Conservation (phyloP, 1,140 invertebrate genomes). For the Brachionus paranguensis region DNA sequence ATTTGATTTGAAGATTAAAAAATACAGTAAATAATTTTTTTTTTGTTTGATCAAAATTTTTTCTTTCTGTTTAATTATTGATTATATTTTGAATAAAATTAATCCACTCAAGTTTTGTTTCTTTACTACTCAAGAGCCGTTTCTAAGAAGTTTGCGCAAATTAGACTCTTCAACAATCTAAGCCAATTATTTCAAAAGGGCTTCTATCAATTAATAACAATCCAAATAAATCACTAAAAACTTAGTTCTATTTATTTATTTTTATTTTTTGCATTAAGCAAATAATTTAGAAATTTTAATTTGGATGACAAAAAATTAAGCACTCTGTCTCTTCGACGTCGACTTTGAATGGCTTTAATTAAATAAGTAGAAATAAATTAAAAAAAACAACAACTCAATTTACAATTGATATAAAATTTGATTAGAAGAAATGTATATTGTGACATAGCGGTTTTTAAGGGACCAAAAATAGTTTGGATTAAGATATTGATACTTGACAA, state of each 20-base stretch:
- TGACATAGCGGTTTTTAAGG: too few species aligned
- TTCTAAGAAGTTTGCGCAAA: background rate
- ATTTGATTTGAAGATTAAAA: background rate
- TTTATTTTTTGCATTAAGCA: background rate
- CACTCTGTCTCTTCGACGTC: background rate
- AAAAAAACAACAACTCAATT: too few species aligned
- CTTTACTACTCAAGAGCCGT: background rate
- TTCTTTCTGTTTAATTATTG: conserved; percentile 1
- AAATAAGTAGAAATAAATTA: background rate
- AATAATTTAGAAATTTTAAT: background rate
- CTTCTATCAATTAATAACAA: background rate
- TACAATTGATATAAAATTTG: too few species aligned
- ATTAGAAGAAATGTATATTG: too few species aligned
- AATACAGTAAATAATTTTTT: background rate
- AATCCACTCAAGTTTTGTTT: background rate
- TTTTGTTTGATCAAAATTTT: background rate
- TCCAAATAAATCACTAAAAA: background rate
- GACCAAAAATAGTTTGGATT: too few species aligned
- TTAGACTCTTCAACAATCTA: background rate
- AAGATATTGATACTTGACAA: too few species aligned
- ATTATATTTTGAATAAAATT: conserved; percentile 4
- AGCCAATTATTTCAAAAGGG: background rate
- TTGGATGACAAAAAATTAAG: background rate
- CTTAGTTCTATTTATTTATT: background rate
- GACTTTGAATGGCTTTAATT: background rate